These are phyloP conservation scores for Chloroceryle aenea DNA, from an alignment of 2,113 vertebrate species.

Conservation along the genomic window DNA sequence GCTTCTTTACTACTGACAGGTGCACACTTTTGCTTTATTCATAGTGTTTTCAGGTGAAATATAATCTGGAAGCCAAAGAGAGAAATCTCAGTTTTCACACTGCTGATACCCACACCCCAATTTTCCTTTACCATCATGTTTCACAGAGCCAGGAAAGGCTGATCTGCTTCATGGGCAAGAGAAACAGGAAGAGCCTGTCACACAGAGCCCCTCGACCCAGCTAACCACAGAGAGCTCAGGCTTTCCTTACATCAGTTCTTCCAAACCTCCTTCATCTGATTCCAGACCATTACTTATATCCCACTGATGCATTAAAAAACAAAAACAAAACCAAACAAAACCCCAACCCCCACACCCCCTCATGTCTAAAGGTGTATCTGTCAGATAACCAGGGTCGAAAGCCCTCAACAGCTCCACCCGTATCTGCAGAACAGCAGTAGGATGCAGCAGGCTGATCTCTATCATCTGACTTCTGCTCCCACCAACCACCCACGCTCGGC, in stretches of 20 bases:
- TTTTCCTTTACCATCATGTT: not conserved
- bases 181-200: not conserved
- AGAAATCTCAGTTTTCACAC: not conserved
- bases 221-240: not conserved
- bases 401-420: accelerated
- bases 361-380: not conserved
- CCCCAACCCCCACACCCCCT: no score
- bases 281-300: not conserved
- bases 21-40: not conserved
- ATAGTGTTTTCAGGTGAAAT: not conserved
- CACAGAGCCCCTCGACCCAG: not conserved
- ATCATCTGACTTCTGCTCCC: not conserved
- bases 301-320: not conserved
- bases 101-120: not conserved
- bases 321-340: not conserved
- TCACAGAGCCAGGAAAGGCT: not conserved
- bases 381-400: not conserved
- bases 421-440: not conserved
- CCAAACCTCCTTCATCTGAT: not conserved
- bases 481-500: not conserved
- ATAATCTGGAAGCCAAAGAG: not conserved
- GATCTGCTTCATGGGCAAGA: not conserved
- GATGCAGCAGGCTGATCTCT: accelerated
- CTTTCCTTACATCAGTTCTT: not conserved
- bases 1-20: not conserved